A percentile compares a stretch with the other conserved stretches of the same genome.
phyloP scores from a whole-genome alignment of 2,113 vertebrate genomes.

The Psilopsiagon aurifrons region DNA sequence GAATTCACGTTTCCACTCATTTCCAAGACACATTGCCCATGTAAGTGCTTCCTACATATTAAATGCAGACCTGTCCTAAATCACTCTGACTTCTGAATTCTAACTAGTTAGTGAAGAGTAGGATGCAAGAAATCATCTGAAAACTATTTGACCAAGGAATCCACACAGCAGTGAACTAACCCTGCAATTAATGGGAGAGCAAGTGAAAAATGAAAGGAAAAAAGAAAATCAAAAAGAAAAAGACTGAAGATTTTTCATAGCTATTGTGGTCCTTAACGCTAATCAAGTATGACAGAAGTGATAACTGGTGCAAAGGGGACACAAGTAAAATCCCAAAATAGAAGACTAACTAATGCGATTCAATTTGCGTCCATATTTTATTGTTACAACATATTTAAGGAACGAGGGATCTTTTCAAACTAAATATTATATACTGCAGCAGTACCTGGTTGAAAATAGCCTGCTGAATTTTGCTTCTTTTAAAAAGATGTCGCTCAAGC shows the following conservation, averaged over 20 bases:
- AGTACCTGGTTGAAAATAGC: background rate
- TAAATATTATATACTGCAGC: background rate
- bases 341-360: background rate
- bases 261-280: background rate
- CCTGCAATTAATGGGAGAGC: background rate
- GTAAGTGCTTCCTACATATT: background rate
- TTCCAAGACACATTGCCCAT: background rate
- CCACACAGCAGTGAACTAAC: background rate
- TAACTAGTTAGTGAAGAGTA: background rate
- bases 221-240: background rate
- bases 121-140: background rate
- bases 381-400: background rate
- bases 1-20: background rate
- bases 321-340: background rate
- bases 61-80: slow-evolving; percentile 16
- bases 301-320: background rate
- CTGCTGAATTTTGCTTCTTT: background rate
- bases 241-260: background rate
- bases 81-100: background rate
- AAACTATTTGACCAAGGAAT: background rate
- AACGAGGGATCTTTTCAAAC: background rate
- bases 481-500: background rate
- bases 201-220: background rate
- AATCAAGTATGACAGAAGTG: background rate
- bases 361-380: background rate